These are phyloP conservation scores for Myotis pilosus DNA, from an alignment of 2,797 vertebrate genomes.

Conservation along the genomic window DNA sequence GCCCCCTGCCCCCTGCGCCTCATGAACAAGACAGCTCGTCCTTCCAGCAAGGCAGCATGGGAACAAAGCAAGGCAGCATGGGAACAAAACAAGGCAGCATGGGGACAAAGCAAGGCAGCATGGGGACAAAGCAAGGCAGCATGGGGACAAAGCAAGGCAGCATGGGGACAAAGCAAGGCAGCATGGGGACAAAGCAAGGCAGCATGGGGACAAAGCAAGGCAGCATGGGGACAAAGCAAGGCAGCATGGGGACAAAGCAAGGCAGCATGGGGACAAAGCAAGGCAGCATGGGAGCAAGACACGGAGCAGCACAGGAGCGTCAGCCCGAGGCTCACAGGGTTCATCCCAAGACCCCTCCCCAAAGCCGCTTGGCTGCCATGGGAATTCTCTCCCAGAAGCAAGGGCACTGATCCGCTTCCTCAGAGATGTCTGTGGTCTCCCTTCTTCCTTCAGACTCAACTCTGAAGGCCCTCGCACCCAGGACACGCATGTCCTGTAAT, in stretches of 20 bases:
- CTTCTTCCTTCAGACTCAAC: neutral
- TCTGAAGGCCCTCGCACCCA: neutral
- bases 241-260: too few species aligned
- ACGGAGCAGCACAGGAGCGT: neutral
- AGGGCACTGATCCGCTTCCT: neutral
- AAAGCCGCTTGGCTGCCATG: neutral
- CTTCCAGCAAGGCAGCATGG: neutral
- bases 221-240: too few species aligned
- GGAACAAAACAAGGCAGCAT: too few species aligned
- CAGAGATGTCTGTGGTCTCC: neutral
- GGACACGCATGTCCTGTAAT: neutral
- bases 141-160: too few species aligned
- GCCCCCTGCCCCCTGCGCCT: neutral
- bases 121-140: too few species aligned
- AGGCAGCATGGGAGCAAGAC: neutral
- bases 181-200: too few species aligned
- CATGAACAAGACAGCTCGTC: neutral
- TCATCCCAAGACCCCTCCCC: neutral
- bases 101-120: too few species aligned
- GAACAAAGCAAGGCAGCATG: neutral
- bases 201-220: too few species aligned
- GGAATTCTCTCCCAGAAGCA: neutral
- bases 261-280: too few species aligned
- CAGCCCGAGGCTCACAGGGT: neutral
- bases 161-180: too few species aligned